Evolutionary conservation across 1,140 invertebrate genomes (phyloP).

Genomic region (Sitobion miscanthi): DNA sequence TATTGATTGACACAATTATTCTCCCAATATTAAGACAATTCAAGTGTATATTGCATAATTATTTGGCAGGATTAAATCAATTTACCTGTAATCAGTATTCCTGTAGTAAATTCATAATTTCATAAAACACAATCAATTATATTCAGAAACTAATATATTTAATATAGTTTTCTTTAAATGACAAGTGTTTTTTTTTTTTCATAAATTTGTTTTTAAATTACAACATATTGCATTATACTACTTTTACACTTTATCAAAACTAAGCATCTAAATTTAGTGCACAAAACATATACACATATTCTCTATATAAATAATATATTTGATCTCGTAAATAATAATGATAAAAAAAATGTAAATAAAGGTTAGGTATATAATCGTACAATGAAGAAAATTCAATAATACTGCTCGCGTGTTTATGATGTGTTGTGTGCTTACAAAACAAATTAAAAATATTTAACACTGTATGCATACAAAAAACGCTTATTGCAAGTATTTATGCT

Average conservation of each 20-base stretch:
- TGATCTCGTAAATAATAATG: conserved; percentile 47
- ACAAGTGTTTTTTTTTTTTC: conserved; percentile 32
- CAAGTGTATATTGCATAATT: not conserved
- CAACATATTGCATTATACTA: conserved; percentile 52
- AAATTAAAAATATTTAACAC: conserved; percentile 37
- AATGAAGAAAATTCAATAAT: conserved; percentile 51
- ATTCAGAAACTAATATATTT: conserved; percentile 54
- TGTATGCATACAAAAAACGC: conserved; percentile 38
- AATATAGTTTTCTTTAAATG: conserved; percentile 49
- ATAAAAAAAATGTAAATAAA: conserved; percentile 37
- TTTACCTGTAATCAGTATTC: not conserved
- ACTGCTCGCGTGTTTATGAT: conserved; percentile 32
- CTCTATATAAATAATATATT: conserved; percentile 51
- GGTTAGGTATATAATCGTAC: conserved; percentile 12
- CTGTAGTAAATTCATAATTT: not conserved
- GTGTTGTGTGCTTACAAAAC: conserved; percentile 52
- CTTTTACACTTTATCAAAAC: conserved; percentile 47
- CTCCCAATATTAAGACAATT: not conserved
- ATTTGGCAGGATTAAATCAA: not conserved
- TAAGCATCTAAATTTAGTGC: conserved; percentile 54
- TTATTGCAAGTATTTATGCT: conserved; percentile 41
- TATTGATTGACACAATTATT: not conserved
- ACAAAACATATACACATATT: conserved; percentile 56
- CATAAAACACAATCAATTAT: not conserved
- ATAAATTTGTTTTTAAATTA: conserved; percentile 52